Evolutionary conservation across 2,797 vertebrate species (phyloP), one percentile per base, ranked within the genome.

Genomic region (Halcyon smyrnensis): DNA sequence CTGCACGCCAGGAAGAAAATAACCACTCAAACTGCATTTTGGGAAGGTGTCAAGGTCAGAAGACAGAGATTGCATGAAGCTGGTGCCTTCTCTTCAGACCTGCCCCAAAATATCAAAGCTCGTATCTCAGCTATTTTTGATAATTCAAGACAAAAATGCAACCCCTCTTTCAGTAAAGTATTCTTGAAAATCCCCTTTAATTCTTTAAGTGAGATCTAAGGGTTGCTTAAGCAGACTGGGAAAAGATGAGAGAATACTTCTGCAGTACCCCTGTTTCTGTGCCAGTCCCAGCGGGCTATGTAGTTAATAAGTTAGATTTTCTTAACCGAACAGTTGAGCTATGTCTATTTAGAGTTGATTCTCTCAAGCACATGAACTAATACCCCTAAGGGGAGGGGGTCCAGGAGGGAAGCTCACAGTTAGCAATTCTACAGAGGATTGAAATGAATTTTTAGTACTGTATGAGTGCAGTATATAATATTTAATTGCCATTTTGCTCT

Each of bases 301-400:
- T 32, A 63, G 71, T 78, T 91, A 94, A 24, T 87, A 85, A 90
- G 64, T 86, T 70, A 84, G 36, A 84, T 93, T 93, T 95, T 84
- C 87, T 71, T 92, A 89, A 90, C 89, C 70, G 77, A 94, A 94
- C 30, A 80, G 30, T 64, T 73, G 67, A 71, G 65, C 54, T 73
- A 15, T 81, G 53, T 81, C 76, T 96, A 32, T 70, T 85, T 84
- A 76, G 87, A 93, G 69, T 64, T 84, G 64, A 82, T 97, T 95
- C 96, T 93, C 76, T 91, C 80, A 92, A 94, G 76, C 64, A 48
- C 54, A 56, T 83, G 84, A 95, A 89, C 87, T 83, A 87, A 74
- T 48, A 77, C 48, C 79, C 87, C 68, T 91, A 80, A 86, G 64
- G 74, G 82, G 36, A 92, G 19, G 46, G 56, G 77, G 25, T 88